Percentiles rank a stretch among this genome's conserved stretches.
phyloP scores from a whole-genome alignment of 2,113 vertebrate genomes.

The Vulpes lagopus region DNA sequence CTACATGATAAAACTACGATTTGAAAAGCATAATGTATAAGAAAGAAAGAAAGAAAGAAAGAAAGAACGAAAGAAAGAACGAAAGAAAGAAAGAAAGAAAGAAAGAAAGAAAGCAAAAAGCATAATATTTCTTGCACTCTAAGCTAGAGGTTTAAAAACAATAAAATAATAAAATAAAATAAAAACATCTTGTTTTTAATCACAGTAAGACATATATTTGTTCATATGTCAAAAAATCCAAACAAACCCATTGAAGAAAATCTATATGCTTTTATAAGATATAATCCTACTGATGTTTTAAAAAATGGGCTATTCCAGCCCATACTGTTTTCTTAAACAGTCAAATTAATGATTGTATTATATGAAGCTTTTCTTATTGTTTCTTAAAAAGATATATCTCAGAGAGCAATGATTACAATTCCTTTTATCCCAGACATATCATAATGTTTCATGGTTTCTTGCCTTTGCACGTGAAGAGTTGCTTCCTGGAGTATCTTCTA shows the following conservation, averaged over 20 bases:
- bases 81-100: too few species aligned
- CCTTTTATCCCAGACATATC: not conserved
- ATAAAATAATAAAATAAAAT: too few species aligned
- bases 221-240: not conserved
- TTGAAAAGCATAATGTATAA: not conserved
- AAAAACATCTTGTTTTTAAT: not conserved
- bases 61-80: too few species aligned
- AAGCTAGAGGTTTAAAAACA: not conserved
- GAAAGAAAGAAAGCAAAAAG: not conserved
- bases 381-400: slow-evolving; percentile 20
- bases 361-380: slow-evolving; percentile 18
- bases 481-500: not conserved
- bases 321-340: slow-evolving; percentile 45
- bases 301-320: not conserved
- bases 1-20: not conserved
- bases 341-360: slow-evolving; percentile 44
- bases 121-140: not conserved
- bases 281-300: not conserved
- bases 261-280: not conserved
- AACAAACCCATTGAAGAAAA: slow-evolving; percentile 15
- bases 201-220: slow-evolving; percentile 15
- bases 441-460: not conserved
- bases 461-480: not conserved
- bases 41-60: too few species aligned
- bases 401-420: not conserved